Evolutionary conservation across 2,888 invertebrate species (phyloP).

Genomic region (Branchellion lobata): DNA sequence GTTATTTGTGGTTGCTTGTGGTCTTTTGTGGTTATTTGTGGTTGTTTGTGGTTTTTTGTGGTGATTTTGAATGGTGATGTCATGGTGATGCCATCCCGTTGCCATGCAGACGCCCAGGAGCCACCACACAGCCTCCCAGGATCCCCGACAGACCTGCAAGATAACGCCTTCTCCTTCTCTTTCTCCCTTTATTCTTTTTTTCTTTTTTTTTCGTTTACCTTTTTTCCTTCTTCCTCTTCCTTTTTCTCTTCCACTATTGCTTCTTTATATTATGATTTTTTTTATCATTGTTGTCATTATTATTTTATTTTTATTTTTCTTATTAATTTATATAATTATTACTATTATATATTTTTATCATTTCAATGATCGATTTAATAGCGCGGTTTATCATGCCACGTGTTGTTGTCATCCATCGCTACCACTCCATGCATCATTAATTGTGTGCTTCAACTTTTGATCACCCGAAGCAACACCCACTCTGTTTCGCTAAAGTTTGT

Average conservation of each 20-base stretch:
- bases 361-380: no score
- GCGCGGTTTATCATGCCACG: no score
- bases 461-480: no score
- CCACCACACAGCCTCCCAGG: conserved; percentile 24
- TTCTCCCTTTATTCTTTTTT: background rate
- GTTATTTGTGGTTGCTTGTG: background rate
- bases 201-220: background rate
- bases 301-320: background rate
- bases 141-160: conserved; percentile 32
- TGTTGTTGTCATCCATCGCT: no score
- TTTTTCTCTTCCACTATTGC: background rate
- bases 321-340: background rate
- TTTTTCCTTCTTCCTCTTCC: background rate
- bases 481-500: no score
- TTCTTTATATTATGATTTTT: conserved; percentile 12
- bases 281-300: background rate
- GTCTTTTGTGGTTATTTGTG: background rate
- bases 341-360: background rate
- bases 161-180: background rate
- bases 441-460: no score
- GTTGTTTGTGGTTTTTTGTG: background rate
- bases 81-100: no score
- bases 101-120: conserved; percentile 27
- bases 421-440: no score
- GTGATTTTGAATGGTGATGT: no score